These are phyloP conservation scores for Oscheius sp. DNA, from an alignment of 2,888 invertebrate species.

Conservation along the genomic window DNA sequence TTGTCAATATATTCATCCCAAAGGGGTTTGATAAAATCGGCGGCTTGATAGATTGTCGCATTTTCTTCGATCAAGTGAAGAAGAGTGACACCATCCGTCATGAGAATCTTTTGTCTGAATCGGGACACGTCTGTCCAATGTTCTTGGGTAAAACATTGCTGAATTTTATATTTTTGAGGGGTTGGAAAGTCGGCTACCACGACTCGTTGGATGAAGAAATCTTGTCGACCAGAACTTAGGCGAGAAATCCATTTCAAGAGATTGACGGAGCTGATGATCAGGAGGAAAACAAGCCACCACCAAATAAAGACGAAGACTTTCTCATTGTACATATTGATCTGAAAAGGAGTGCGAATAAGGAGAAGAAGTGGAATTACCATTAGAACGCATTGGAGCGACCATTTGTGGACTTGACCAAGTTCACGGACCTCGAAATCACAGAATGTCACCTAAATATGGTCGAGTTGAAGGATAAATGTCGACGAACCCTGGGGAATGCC, in stretches of 20 bases:
- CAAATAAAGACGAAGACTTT: conserved; percentile 71
- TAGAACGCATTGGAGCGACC: conserved; percentile 70
- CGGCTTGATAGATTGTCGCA: conserved; percentile 54
- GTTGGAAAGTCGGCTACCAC: conserved; percentile 19
- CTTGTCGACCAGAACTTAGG: neutral
- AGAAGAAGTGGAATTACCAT: conserved; percentile 50
- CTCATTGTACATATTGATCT: conserved; percentile 72
- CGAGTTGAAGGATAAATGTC: neutral
- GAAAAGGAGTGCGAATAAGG: neutral
- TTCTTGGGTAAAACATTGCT: conserved; percentile 21
- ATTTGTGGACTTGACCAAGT: conserved; percentile 57
- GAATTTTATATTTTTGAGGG: neutral
- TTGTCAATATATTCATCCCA: conserved; percentile 38
- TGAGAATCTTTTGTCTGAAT: conserved; percentile 62
- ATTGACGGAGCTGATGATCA: conserved; percentile 50
- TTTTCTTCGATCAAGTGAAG: conserved; percentile 68
- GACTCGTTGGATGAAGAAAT: conserved; percentile 15
- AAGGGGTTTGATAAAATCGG: conserved; percentile 41
- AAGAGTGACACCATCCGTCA: conserved; percentile 67
- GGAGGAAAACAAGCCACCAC: conserved; percentile 65
- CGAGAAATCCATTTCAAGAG: conserved; percentile 51
- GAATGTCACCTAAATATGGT: conserved; percentile 61
- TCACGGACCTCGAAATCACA: conserved; percentile 69
- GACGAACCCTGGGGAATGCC: conserved; percentile 68
- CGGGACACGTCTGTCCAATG: neutral